A percentile compares a stretch with the other conserved stretches of the same genome.
Conservation (phyloP, 2,113 vertebrate genomes). For the Actenoides hombroni region DNA sequence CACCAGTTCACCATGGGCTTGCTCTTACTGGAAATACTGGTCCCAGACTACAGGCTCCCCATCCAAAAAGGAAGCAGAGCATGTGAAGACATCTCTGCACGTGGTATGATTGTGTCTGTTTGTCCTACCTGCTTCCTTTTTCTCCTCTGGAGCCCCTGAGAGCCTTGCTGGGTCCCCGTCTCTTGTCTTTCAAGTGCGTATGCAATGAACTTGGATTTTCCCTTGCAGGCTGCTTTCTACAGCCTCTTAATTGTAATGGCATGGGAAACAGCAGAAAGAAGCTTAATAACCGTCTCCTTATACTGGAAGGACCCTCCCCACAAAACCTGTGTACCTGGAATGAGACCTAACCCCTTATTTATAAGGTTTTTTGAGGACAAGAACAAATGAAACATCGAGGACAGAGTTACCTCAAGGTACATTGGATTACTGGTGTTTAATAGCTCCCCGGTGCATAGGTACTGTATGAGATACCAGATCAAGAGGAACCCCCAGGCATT, state of each 20-base stretch:
- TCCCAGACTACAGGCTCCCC: background rate
- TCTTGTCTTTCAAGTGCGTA: background rate
- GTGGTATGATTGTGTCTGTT: fast-evolving
- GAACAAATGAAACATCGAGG: background rate
- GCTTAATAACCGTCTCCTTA: background rate
- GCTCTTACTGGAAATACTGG: background rate
- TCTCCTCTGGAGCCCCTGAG: background rate
- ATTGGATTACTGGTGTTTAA: background rate
- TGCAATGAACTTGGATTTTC: background rate
- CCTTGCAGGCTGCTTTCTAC: background rate
- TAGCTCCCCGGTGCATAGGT: background rate
- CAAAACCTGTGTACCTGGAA: background rate
- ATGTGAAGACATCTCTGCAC: background rate
- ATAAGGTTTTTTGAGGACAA: background rate
- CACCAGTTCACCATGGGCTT: fast-evolving
- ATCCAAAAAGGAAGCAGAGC: background rate
- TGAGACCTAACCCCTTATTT: background rate
- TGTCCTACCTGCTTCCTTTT: background rate
- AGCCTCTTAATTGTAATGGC: background rate
- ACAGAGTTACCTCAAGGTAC: background rate
- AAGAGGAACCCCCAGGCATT: background rate
- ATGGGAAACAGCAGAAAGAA: background rate
- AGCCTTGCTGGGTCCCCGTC: background rate
- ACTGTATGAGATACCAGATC: background rate
- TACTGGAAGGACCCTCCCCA: background rate